Evolutionary conservation across 1,140 invertebrate genomes (phyloP).

Genomic region (Metaphire vulgaris): DNA sequence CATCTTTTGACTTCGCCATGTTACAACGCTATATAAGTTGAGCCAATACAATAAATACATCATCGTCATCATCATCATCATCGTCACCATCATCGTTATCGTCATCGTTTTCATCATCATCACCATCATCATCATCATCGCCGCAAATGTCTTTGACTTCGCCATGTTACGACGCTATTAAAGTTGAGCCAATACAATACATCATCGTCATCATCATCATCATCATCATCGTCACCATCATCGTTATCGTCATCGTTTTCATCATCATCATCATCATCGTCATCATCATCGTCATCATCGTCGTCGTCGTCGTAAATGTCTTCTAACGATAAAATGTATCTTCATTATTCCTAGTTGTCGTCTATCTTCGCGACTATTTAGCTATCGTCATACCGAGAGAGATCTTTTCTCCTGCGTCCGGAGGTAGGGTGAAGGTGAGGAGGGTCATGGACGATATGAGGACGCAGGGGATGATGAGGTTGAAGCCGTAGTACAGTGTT

Average conservation of each 20-base stretch:
- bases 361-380: too few species aligned
- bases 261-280: conserved; percentile 23
- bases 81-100: background rate
- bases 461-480: conserved; percentile 98
- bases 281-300: conserved; percentile 16
- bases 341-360: too few species aligned
- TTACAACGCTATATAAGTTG: too few species aligned
- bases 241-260: conserved; percentile 10
- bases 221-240: conserved; percentile 14
- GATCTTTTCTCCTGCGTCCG: conserved; percentile 98
- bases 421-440: conserved; percentile 94
- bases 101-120: background rate
- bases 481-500: conserved; percentile 99
- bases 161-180: background rate
- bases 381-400: conserved; percentile 77
- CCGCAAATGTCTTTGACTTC: background rate
- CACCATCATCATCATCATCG: conserved; percentile 5
- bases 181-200: too few species aligned
- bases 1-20: too few species aligned
- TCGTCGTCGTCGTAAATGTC: background rate
- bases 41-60: too few species aligned
- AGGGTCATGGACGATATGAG: conserved; percentile 98
- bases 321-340: too few species aligned
- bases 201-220: conserved; percentile 17
- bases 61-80: background rate